Base-by-base conservation (phyloP, 2,888 invertebrate species). In the Tubulanus polymorphus region DNA sequence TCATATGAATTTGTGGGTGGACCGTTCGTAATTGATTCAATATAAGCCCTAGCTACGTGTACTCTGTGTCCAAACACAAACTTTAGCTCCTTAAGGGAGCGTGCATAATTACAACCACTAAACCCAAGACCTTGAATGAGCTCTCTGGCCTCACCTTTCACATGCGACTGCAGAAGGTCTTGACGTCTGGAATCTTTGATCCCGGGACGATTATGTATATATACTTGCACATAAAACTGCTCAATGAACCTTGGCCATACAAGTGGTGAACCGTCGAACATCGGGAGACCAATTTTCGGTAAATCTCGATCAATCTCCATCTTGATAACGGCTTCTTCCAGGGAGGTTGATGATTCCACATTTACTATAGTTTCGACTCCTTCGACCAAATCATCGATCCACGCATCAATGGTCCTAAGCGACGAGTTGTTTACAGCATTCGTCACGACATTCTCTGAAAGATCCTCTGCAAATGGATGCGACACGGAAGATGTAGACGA, bases 401-500 rank as follows among this genome's bases (percentile, higher is more conserved):
- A 41, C 23, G 41, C 41, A 41, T 41, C 41, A 20, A 41, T 41
- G 41, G 41, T n/a, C n/a, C n/a, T n/a, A n/a, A n/a, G n/a, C n/a
- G n/a, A n/a, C n/a, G n/a, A n/a, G n/a, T n/a, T n/a, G n/a, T n/a
- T n/a, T n/a, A n/a, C n/a, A n/a, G n/a, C n/a, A n/a, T n/a, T n/a
- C n/a, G n/a, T n/a, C n/a, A n/a, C n/a, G n/a, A n/a, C n/a, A n/a
- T n/a, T n/a, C n/a, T n/a, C n/a, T n/a, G n/a, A n/a, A n/a, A n/a
- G n/a, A n/a, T n/a, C n/a, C n/a, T n/a, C n/a, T n/a, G n/a, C n/a
- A n/a, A n/a, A n/a, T n/a, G n/a, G n/a, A n/a, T n/a, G n/a, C n/a
- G n/a, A n/a, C n/a, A n/a, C n/a, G n/a, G n/a, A n/a, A n/a, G n/a
- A n/a, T n/a, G n/a, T n/a, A n/a, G n/a, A n/a, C n/a, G n/a, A n/a